These are phyloP conservation scores for Bombus breviceps DNA, from an alignment of 1,140 invertebrate species.

Conservation along the genomic window DNA sequence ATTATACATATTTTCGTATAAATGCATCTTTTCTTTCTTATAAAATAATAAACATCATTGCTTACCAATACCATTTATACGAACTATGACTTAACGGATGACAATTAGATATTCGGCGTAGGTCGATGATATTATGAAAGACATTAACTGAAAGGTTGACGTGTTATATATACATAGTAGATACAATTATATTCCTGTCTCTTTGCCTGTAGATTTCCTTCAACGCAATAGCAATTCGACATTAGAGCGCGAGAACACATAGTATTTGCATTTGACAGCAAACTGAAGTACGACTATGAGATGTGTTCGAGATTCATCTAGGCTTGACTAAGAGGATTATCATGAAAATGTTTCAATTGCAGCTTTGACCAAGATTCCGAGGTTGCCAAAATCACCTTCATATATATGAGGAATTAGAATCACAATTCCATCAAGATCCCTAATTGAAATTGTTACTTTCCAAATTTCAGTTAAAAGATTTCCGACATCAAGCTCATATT, in stretches of 20 bases:
- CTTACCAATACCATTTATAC: neutral
- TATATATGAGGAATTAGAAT: neutral
- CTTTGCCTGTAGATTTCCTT: conserved; percentile 37
- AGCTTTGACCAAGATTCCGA: conserved; percentile 38
- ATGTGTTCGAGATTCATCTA: conserved; percentile 73
- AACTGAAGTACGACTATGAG: conserved; percentile 60
- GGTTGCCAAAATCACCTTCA: neutral
- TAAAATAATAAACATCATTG: neutral
- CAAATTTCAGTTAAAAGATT: too few relatives aligned
- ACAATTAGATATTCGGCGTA: neutral
- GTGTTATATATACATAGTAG: neutral
- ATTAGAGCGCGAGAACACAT: conserved; percentile 57
- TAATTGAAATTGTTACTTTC: too few relatives aligned
- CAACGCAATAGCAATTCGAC: conserved; percentile 41
- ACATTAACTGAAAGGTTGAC: conserved; percentile 2
- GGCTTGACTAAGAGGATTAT: conserved; percentile 76
- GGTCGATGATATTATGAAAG: neutral
- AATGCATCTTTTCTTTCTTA: neutral
- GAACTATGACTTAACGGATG: neutral
- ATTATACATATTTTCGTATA: neutral
- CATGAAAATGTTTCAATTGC: conserved; percentile 76
- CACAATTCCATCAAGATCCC: neutral
- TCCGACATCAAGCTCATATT: too few relatives aligned
- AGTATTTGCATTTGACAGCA: conserved; percentile 69
- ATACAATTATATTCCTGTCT: conserved; percentile 31